Evolutionary conservation across 2,113 vertebrate species (phyloP), one percentile per base, ranked within the genome.

Genomic region (Nothobranchius kuhntae): DNA sequence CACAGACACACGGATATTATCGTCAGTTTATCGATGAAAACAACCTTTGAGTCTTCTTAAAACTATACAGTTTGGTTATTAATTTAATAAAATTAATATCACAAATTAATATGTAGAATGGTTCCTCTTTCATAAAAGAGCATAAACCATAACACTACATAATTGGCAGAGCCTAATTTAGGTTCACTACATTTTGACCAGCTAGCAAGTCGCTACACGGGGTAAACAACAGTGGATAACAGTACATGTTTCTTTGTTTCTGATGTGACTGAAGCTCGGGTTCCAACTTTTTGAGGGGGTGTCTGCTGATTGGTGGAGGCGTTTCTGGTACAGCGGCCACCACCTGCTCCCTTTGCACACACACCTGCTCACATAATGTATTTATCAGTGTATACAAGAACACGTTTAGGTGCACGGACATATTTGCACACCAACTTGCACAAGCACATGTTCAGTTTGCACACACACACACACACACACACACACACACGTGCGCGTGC

Each of bases 231-330:
- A 71, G 87, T 84, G 73, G 77, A 83, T 92, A 91, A 91, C 86
- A 89, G 80, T 86, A 84, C 88, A 85, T 85, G 88, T 91, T 91
- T 88, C 80, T 92, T 91, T 85, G 58, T 59, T 69, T 63, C 66
- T 61, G 26, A 67, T 77, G 84, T 87, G 85, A 88, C 76, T 75
- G 78, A 89, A 65, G 78, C 65, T 67, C 81, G 79, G 80, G 75
- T 75, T 86, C 84, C 89, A 91, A 91, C 90, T 90, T 92, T 40
- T 9, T 91, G 91, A 92, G 78, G 86, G 76, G 83, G 70, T 71
- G 82, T 80, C 75, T 62, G 72, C 63, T 92, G 90, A 93, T 93
- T 91, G 87, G 80, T 80, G 80, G 87, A 83, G 92, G 91, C 92
- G 52, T 91, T 87, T 90, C 84, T 85, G 75, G 75, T 69, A 86